phyloP scores from a whole-genome alignment of 2,888 invertebrate genomes.

The Eristalis intricaria region DNA sequence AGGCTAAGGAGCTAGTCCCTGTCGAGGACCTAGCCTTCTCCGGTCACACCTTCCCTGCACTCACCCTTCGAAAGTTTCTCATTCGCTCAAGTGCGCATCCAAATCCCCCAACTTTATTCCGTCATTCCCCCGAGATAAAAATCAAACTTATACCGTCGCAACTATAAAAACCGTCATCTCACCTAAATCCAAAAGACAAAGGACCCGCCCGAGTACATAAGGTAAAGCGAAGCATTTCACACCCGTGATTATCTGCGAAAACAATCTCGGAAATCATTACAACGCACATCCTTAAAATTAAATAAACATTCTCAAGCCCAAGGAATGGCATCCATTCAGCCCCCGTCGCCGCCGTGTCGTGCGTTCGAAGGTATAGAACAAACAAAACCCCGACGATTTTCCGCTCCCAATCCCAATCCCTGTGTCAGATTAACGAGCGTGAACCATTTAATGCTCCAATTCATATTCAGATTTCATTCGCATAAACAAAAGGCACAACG shows the following conservation, averaged over 20 bases:
- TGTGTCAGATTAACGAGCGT: constrained; percentile 68
- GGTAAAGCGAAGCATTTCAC: constrained; percentile 50
- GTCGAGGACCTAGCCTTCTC: neutral
- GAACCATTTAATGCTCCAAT: constrained; percentile 73
- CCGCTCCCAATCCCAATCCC: constrained; percentile 57
- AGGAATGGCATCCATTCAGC: constrained; percentile 29
- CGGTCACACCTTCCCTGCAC: no score
- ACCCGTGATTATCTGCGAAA: constrained; percentile 68
- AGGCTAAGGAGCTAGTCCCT: no score
- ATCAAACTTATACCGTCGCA: constrained; percentile 38
- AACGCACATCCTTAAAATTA: constrained; percentile 72
- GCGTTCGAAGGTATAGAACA: constrained; percentile 60
- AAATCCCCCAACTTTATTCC: neutral
- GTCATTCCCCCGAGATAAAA: constrained; percentile 27
- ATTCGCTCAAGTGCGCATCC: neutral
- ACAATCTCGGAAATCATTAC: constrained; percentile 70
- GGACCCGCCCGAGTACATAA: neutral
- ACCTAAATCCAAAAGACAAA: constrained; percentile 22
- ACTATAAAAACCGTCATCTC: neutral
- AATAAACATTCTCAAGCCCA: constrained; percentile 67
- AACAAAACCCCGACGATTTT: constrained; percentile 54
- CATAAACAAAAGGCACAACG: constrained; percentile 69
- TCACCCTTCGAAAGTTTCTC: no score
- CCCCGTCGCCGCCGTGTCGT: neutral
- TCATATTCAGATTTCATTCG: constrained; percentile 72